Base-by-base conservation (phyloP, 1,140 invertebrate genomes). In the Temnothorax longispinosus region DNA sequence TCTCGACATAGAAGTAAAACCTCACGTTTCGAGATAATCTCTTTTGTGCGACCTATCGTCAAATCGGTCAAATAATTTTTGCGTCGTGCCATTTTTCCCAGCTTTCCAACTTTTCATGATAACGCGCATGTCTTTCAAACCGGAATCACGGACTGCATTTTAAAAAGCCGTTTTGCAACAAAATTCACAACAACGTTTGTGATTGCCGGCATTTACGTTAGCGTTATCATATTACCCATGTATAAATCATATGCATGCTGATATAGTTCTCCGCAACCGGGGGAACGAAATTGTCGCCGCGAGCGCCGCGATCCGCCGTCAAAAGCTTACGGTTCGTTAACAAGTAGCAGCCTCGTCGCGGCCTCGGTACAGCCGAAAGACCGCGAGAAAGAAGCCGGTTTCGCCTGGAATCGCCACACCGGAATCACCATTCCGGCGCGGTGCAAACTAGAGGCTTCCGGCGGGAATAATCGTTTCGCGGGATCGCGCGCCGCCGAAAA, bases 381-480 rank as follows among this genome's bases (percentile, higher is more conserved):
- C n/a, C n/a, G 44, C 38, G 21, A 7, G 21, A 56, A n/a, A 50
- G 62, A 80, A 18, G 41, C 41, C 38, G 54, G 67, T 72, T 72
- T 82, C 38, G 10, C 6, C 6, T 54, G 77, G 18, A 56, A 81
- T 56, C 35, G 27, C 52, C 52, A 13, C n/a, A 10, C 21, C 41
- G 75, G 71, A 80, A 80, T 69, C 75, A 67, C 32, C 18, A 62
- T 76, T 50, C 86, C 88, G 67, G 67, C 81, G 54, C 81, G 54
- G 35, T 44, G 47, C 11, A 85, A 90, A 90, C 74, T 81, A 81
- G 80, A 90, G 67, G 80, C 86, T 90, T 88, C 69, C 89, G 69
- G 75, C 18, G 88, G 5, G 75, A 64, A 64, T 85, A 89, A 90
- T 89, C 74, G 81, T 90, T 88, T 90, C 89, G 89, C 80, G 71